phyloP scores from a whole-genome alignment of 2,888 invertebrate species.

The Nebria salina region DNA sequence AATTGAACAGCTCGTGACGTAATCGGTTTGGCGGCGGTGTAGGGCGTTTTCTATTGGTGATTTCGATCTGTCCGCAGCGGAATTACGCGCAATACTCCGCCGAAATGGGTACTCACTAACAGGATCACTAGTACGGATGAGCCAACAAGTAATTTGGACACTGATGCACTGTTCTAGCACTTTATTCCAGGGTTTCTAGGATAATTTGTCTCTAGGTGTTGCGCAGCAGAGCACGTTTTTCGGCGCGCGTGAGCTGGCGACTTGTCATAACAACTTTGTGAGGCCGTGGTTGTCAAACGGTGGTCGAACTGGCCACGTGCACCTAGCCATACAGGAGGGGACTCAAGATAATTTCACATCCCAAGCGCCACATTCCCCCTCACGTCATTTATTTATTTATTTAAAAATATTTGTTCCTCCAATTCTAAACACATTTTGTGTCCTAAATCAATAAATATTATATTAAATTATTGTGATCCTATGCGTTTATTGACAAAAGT shows the following conservation, averaged over 20 bases:
- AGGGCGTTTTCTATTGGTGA: background rate
- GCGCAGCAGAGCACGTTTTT: background rate
- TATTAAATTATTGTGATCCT: background rate
- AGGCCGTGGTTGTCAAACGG: slow-evolving; percentile 16
- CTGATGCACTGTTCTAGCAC: background rate
- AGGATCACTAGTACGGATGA: background rate
- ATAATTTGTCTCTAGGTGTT: too few relatives aligned
- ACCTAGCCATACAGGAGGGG: background rate
- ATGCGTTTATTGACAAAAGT: background rate
- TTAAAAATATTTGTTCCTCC: too few relatives aligned
- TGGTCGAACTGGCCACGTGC: slow-evolving; percentile 5
- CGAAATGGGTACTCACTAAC: background rate
- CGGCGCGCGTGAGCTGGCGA: background rate
- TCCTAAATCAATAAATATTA: too few relatives aligned
- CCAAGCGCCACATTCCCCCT: background rate
- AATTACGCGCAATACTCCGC: background rate
- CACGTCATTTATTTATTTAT: too few relatives aligned
- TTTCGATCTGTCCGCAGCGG: slow-evolving; percentile 4
- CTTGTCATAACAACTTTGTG: slow-evolving; percentile 25
- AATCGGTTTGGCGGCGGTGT: background rate
- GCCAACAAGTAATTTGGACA: background rate
- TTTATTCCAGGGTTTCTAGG: too few relatives aligned
- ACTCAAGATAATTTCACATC: background rate
- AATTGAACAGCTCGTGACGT: slow-evolving; percentile 6
- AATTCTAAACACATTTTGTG: too few relatives aligned